Conservation (phyloP, 2,797 vertebrate species). For the Fundulus diaphanus region DNA sequence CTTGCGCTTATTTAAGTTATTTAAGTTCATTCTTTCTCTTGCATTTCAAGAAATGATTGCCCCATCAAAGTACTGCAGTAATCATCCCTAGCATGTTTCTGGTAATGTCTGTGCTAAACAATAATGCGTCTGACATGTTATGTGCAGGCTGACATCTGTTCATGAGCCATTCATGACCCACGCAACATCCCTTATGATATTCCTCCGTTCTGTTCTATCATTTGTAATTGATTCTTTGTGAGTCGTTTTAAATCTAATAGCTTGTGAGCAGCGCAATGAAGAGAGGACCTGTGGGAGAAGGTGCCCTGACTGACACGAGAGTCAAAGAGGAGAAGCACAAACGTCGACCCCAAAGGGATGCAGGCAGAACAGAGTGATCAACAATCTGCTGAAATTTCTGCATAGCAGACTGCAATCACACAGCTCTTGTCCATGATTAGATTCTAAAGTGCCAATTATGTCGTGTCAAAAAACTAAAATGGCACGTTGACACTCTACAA, state of each 20-base stretch:
- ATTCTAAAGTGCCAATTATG: conserved; percentile 99
- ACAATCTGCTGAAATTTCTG: conserved; percentile 91
- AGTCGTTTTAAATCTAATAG: conserved; percentile 91
- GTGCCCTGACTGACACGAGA: conserved; percentile 61
- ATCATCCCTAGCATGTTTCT: conserved; percentile 64
- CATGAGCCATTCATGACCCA: conserved; percentile 53
- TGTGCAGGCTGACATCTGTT: conserved; percentile 66
- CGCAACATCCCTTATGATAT: conserved; percentile 58
- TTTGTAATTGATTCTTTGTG: conserved; percentile 87
- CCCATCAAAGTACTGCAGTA: conserved; percentile 50
- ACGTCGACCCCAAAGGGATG: conserved; percentile 49
- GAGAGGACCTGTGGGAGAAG: conserved; percentile 71
- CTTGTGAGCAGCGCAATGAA: conserved; percentile 80
- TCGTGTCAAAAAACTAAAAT: conserved; percentile 94
- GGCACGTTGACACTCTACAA: conserved; percentile 98
- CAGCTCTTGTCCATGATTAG: conserved; percentile 94
- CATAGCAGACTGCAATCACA: conserved; percentile 92
- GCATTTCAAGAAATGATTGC: conserved; percentile 54
- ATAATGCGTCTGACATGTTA: conserved; percentile 59
- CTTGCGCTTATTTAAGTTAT: conserved; percentile 19
- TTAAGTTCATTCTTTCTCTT: not conserved
- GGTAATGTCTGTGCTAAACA: conserved; percentile 63
- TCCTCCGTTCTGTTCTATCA: conserved; percentile 69
- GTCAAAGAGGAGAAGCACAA: conserved; percentile 55
- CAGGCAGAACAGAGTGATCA: conserved; percentile 66